These are phyloP conservation scores for Cranoglanis bouderius DNA, from an alignment of 2,113 vertebrate genomes.

Conservation along the genomic window DNA sequence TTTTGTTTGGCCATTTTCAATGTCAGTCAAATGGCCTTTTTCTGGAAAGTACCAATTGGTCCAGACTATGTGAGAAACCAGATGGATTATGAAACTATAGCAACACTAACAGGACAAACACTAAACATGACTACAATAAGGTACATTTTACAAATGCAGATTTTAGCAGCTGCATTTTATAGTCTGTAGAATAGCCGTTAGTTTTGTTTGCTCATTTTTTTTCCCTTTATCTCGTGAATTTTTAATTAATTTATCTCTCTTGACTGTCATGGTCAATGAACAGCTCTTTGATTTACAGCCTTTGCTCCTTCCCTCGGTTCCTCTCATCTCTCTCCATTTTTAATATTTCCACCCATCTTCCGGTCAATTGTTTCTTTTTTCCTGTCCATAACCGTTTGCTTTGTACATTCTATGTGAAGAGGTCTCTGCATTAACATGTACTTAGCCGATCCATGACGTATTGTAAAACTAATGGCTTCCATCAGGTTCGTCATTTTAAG, in stretches of 20 bases:
- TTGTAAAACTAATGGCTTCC: constrained; percentile 38
- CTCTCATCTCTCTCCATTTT: not conserved
- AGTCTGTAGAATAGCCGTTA: not conserved
- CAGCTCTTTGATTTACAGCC: constrained; percentile 1
- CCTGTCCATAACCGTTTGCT: not conserved
- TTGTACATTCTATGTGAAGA: not conserved
- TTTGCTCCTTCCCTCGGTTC: not conserved
- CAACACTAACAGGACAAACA: not conserved
- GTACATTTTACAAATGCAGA: not conserved
- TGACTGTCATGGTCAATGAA: not conserved
- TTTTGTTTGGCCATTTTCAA: not conserved
- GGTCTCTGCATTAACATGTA: constrained; percentile 12
- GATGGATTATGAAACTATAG: not conserved
- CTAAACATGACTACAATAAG: not conserved
- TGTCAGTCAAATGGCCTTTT: not conserved
- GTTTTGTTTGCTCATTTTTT: not conserved
- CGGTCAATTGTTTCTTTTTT: not conserved
- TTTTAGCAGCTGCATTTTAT: not conserved
- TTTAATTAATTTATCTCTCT: not conserved
- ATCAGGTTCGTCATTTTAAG: constrained; percentile 31
- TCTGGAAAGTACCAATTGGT: not conserved
- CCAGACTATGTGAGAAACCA: not conserved
- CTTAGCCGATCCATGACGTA: constrained; percentile 8
- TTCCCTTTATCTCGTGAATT: not conserved
- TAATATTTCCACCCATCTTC: not conserved